These are phyloP conservation scores for Drosophila limbata DNA, from an alignment of 2,888 invertebrate species.

Conservation along the genomic window DNA sequence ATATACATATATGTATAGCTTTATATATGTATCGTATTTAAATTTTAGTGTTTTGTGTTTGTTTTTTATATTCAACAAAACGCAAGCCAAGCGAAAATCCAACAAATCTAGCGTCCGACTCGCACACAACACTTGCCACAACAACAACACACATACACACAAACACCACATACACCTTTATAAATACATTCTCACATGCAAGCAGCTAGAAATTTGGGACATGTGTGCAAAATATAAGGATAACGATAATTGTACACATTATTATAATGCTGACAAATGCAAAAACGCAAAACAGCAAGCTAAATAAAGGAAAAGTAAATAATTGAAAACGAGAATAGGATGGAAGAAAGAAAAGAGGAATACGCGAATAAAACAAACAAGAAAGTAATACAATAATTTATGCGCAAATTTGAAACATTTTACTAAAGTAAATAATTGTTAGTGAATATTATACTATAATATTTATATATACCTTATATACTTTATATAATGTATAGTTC, in stretches of 20 bases:
- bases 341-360: slow-evolving; percentile 5
- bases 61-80: slow-evolving; percentile 55
- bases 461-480: slow-evolving; percentile 63
- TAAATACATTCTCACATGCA: slow-evolving; percentile 17
- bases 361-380: slow-evolving; percentile 27
- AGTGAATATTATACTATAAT: slow-evolving; percentile 74
- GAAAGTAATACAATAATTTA: slow-evolving; percentile 74
- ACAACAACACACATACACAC: slow-evolving; percentile 12
- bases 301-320: neutral
- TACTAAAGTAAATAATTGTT: slow-evolving; percentile 79
- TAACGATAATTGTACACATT: slow-evolving; percentile 2
- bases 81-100: slow-evolving; percentile 44
- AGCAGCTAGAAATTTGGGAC: slow-evolving; percentile 47
- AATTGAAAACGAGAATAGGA: slow-evolving; percentile 6
- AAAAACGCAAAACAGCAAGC: neutral
- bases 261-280: neutral
- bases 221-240: slow-evolving; percentile 50
- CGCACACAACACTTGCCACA: slow-evolving; percentile 27
- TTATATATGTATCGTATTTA: slow-evolving; percentile 37
- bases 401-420: slow-evolving; percentile 78
- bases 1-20: slow-evolving; percentile 29
- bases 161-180: slow-evolving; percentile 1
- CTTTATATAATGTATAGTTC: slow-evolving; percentile 74
- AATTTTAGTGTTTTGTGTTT: slow-evolving; percentile 66
- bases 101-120: slow-evolving; percentile 48